These are phyloP conservation scores for Wasmannia auropunctata DNA, from an alignment of 1,140 invertebrate species.

Conservation along the genomic window DNA sequence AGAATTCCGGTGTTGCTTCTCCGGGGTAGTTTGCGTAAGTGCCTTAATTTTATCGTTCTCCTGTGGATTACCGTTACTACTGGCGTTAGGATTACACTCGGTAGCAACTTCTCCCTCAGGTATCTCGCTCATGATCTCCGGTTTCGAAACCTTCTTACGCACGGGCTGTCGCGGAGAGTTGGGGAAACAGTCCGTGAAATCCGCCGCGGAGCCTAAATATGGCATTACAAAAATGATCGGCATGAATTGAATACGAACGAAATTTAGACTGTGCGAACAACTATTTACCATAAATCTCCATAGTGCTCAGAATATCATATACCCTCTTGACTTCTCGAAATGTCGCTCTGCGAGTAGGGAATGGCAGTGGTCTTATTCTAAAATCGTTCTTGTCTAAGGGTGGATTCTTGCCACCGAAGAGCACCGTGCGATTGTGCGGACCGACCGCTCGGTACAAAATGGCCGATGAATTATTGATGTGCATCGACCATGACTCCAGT, in stretches of 20 bases:
- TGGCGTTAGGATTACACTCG: slow-evolving; percentile 48
- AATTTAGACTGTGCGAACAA: slow-evolving; percentile 11
- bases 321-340: slow-evolving; percentile 93
- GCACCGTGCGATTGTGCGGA: slow-evolving; percentile 89
- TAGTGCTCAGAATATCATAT: slow-evolving; percentile 89
- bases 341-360: slow-evolving; percentile 93
- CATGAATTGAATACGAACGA: background rate
- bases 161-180: slow-evolving; percentile 80
- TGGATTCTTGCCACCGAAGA: slow-evolving; percentile 92
- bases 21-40: slow-evolving; percentile 62
- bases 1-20: slow-evolving; percentile 70
- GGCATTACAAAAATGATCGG: slow-evolving; percentile 11
- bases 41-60: slow-evolving; percentile 70
- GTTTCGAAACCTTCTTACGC: slow-evolving; percentile 75
- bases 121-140: slow-evolving; percentile 62
- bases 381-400: slow-evolving; percentile 88
- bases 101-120: slow-evolving; percentile 58
- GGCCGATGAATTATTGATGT: slow-evolving; percentile 89
- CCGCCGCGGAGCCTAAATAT: slow-evolving; percentile 85
- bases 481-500: slow-evolving; percentile 88
- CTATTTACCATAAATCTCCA: slow-evolving; percentile 90
- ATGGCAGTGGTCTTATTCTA: slow-evolving; percentile 91
- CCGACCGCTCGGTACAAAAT: slow-evolving; percentile 93
- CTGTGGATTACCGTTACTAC: slow-evolving; percentile 30
- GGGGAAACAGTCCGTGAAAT: slow-evolving; percentile 84